phyloP scores from a whole-genome alignment of 1,140 invertebrate species.

The Solenopsis fugax region DNA sequence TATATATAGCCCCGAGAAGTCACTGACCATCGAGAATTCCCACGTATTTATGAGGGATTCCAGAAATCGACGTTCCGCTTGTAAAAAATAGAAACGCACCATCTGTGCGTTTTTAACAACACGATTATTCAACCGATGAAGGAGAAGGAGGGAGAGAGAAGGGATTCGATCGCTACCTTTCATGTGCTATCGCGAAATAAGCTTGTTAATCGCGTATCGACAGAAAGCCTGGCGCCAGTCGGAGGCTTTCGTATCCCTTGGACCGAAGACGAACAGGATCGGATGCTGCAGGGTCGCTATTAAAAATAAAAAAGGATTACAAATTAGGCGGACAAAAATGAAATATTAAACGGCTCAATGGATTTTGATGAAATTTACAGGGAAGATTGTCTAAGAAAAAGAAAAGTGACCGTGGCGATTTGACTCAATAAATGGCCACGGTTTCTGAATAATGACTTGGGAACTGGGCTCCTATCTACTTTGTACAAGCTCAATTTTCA shows the following conservation, averaged over 20 bases:
- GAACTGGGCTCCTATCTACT: no score
- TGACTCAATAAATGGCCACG: no score
- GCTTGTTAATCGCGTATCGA: constrained; percentile 22
- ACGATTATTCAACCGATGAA: constrained; percentile 52
- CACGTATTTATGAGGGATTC: background rate
- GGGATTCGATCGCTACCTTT: background rate
- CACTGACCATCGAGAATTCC: constrained; percentile 51
- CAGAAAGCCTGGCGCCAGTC: constrained; percentile 25
- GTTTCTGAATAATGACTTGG: no score
- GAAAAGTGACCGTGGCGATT: no score
- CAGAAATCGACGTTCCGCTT: constrained; percentile 30
- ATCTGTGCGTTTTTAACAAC: constrained; percentile 13
- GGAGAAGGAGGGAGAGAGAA: background rate
- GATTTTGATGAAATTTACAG: no score
- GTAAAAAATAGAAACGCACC: background rate
- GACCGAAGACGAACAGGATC: background rate
- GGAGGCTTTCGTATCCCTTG: background rate
- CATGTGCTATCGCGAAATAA: constrained; percentile 12
- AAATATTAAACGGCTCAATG: no score
- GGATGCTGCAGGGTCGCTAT: background rate
- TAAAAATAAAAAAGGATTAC: no score
- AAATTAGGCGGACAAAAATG: no score
- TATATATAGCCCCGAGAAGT: constrained; percentile 21
- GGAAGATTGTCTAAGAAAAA: no score
- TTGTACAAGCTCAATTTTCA: no score